Evolutionary conservation across 2,888 invertebrate genomes (phyloP), one percentile per base, ranked within the genome.

Genomic region (Spialia ferax): DNA sequence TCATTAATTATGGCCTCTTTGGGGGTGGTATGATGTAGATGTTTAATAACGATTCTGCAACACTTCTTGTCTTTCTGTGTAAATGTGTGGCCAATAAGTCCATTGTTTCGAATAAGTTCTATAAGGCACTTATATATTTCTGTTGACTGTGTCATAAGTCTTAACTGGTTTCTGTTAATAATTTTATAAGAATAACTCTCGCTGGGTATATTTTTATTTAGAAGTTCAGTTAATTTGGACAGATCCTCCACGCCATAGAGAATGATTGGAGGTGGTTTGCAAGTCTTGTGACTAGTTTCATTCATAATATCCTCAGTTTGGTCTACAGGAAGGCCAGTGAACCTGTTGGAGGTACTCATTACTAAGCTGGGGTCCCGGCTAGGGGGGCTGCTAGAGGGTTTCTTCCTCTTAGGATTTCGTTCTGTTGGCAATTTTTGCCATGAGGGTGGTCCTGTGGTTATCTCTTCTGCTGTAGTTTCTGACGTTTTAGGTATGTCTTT

Each of bases 121-220:
- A 38, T 38, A n/a, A 38, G n/a, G 38, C 4, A 1, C 38, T 38
- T 38, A n/a, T 38, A 38, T 38, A n/a, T 38, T 38, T 38, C 38
- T 38, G 38, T 38, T 38, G 38, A n/a, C 38, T 38, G 38, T 38
- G 38, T 38, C 38, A 38, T 38, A n/a, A 38, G n/a, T 38, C 38
- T 38, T 11, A 38, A n/a, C 11, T 38, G 38, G 5, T 38, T 38
- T 38, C 38, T 38, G n/a, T 38, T 38, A 38, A 38, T 38, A 38
- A 38, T 38, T n/a, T 38, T 38, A n/a, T 38, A 38, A n/a, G 38
- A 38, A 11, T 38, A 38, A n/a, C n/a, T 38, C 4, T 38, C 38
- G 38, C 38, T 38, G 5, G 38, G 38, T 38, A 38, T 11, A 38
- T 11, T n/a, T 11, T 38, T 38, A n/a, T 38, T 38, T 38, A 38